Conservation (phyloP, 2,113 vertebrate genomes). For the Zeus faber region DNA sequence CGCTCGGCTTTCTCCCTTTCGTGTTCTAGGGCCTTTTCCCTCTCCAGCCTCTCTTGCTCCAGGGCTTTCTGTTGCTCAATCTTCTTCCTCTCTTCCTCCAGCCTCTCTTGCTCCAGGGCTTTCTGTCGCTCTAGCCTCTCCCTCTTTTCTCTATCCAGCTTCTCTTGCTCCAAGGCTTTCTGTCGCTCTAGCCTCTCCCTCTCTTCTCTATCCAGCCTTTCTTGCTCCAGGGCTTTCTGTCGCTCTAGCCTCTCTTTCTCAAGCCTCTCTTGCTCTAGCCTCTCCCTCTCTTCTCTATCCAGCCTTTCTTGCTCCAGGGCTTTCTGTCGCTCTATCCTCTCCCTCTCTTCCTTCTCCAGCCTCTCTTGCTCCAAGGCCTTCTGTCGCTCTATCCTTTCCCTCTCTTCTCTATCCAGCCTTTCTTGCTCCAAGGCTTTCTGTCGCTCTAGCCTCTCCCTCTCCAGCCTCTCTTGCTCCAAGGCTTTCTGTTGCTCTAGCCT, state of each 20-base stretch:
- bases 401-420: neutral
- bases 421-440: neutral
- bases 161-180: slow-evolving; percentile 4
- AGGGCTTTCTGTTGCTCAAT: neutral
- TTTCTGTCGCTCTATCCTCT: slow-evolving; percentile 6
- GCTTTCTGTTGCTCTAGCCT: neutral
- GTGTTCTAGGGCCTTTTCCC: slow-evolving; percentile 8
- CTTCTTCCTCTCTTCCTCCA: slow-evolving; percentile 2
- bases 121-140: no score
- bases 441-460: slow-evolving; percentile 17
- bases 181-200: slow-evolving; percentile 14
- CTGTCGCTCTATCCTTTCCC: slow-evolving; percentile 6
- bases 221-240: slow-evolving; percentile 2
- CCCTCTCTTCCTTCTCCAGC: slow-evolving; percentile 3
- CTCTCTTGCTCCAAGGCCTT: slow-evolving; percentile 9
- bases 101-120: neutral
- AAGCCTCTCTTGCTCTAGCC: neutral
- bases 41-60: slow-evolving; percentile 25
- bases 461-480: slow-evolving; percentile 28
- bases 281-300: neutral
- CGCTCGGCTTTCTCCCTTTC: slow-evolving; percentile 25
- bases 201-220: no score
- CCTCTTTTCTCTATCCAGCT: neutral
- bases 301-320: slow-evolving; percentile 14
- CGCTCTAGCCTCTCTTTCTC: slow-evolving; percentile 9